These are phyloP conservation scores for Mergus octosetaceus DNA, from an alignment of 2,797 vertebrate genomes.

Conservation along the genomic window DNA sequence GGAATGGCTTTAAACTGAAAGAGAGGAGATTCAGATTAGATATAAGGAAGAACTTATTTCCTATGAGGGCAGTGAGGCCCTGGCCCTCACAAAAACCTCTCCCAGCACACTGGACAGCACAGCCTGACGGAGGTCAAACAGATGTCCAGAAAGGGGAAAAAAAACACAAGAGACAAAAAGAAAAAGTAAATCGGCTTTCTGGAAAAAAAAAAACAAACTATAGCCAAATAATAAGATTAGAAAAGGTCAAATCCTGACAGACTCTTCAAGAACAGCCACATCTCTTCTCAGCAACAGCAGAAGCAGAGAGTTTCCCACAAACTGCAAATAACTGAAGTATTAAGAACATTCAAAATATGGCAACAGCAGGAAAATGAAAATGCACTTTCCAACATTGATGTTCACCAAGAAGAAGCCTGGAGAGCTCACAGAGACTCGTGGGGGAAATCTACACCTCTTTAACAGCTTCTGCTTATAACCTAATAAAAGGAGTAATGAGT, in stretches of 20 bases:
- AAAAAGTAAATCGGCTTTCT: neutral
- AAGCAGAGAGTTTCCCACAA: neutral
- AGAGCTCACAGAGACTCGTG: neutral
- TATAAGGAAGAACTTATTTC: too few species aligned
- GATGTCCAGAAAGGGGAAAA: neutral
- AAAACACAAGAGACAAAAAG: fast-evolving
- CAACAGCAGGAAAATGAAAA: neutral
- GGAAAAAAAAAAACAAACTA: neutral
- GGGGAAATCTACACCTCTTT: neutral
- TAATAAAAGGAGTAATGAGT: neutral
- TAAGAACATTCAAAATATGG: neutral
- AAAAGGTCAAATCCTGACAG: neutral
- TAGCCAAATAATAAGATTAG: neutral
- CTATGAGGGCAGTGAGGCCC: too few species aligned
- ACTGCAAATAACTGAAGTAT: neutral
- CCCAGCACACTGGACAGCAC: neutral
- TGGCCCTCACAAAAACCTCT: neutral
- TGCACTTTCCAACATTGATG: neutral
- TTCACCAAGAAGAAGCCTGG: neutral
- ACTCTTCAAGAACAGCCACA: neutral
- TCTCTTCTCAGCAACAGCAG: neutral
- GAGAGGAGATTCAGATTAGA: too few species aligned
- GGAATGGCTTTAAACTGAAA: too few species aligned
- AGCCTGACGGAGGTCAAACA: neutral
- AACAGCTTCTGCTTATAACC: neutral